phyloP scores from a whole-genome alignment of 2,888 invertebrate genomes.

The Petrophora chlorosata region DNA sequence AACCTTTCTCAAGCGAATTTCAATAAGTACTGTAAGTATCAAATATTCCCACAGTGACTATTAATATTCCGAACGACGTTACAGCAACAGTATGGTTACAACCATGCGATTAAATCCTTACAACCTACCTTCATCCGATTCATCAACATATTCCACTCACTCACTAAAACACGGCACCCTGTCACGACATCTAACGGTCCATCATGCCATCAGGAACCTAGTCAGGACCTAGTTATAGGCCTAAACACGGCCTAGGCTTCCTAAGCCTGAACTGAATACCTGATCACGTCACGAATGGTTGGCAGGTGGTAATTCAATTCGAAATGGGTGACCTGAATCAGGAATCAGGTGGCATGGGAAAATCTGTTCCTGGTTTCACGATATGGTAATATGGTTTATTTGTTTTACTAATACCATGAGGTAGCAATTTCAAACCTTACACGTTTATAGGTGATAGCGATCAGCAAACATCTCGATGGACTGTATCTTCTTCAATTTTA shows the following conservation, averaged over 20 bases:
- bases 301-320: conserved; percentile 44
- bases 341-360: conserved; percentile 22
- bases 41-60: too few relatives aligned
- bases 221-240: conserved; percentile 47
- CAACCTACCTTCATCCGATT: not conserved
- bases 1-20: too few relatives aligned
- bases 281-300: conserved; percentile 51
- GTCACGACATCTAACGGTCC: conserved; percentile 60
- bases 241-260: conserved; percentile 43
- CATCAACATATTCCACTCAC: conserved; percentile 35
- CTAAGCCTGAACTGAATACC: conserved; percentile 47
- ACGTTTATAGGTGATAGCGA: too few relatives aligned
- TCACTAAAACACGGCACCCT: conserved; percentile 38
- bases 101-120: too few relatives aligned
- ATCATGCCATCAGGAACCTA: conserved; percentile 30
- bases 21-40: too few relatives aligned
- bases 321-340: conserved; percentile 29
- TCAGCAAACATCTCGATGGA: too few relatives aligned
- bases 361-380: not conserved
- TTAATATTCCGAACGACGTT: too few relatives aligned
- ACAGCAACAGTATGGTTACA: too few relatives aligned
- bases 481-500: too few relatives aligned
- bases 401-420: too few relatives aligned
- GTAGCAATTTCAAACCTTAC: too few relatives aligned
- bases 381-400: not conserved